Percentiles rank a stretch among this genome's conserved stretches.
Evolutionary conservation across 2,888 invertebrate species (phyloP).

Genomic region (Xylota segnis): DNA sequence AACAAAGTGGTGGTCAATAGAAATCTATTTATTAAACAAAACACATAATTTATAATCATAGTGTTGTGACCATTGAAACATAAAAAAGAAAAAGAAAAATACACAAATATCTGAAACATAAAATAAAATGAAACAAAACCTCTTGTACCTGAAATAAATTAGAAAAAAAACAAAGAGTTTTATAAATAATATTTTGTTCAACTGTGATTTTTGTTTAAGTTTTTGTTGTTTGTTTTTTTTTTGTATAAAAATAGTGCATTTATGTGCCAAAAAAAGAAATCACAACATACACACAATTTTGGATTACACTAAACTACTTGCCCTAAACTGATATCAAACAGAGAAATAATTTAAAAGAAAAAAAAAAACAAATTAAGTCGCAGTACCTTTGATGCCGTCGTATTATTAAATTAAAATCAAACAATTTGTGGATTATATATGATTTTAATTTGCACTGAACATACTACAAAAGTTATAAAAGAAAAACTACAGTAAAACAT

Average conservation of each 20-base stretch:
- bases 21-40: constrained; percentile 52
- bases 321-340: constrained; percentile 54
- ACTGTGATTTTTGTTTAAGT: constrained; percentile 75
- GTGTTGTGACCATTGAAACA: constrained; percentile 48
- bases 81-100: constrained; percentile 35
- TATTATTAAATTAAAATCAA: constrained; percentile 77
- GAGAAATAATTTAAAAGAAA: constrained; percentile 65
- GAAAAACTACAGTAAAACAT: constrained; percentile 10
- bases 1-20: constrained; percentile 67
- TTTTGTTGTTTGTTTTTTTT: constrained; percentile 53
- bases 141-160: constrained; percentile 72
- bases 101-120: constrained; percentile 26
- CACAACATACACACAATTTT: constrained; percentile 38
- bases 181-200: constrained; percentile 60
- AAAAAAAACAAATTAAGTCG: constrained; percentile 71
- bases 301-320: constrained; percentile 59
- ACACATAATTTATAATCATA: constrained; percentile 30
- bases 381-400: constrained; percentile 76
- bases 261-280: constrained; percentile 54
- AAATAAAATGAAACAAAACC: constrained; percentile 15
- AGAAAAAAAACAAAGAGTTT: constrained; percentile 26
- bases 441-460: constrained; percentile 65
- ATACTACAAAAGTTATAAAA: constrained; percentile 36
- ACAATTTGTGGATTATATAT: constrained; percentile 76
- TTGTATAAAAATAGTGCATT: constrained; percentile 56